Evolutionary conservation across 30 jellyfish, hydroid and myxozoan species (phyloP).

Genomic region (Cassiopea andromeda): DNA sequence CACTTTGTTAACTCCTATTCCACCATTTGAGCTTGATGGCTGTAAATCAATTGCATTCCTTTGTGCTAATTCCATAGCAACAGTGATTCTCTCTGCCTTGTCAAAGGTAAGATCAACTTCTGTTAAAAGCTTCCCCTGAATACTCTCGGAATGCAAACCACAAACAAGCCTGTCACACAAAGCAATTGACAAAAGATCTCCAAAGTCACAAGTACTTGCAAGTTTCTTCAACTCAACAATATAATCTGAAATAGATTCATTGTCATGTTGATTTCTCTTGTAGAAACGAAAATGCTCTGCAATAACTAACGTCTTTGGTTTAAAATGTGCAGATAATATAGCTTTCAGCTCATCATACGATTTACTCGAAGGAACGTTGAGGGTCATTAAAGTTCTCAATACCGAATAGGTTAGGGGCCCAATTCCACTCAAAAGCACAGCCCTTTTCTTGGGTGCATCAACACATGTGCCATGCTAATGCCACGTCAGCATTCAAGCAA

Average conservation of each 20-base stretch:
- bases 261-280: slow-evolving; percentile 30
- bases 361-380: slow-evolving; percentile 33
- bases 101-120: slow-evolving; percentile 49
- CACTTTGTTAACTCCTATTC: slow-evolving; percentile 47
- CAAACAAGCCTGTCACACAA: slow-evolving; percentile 40
- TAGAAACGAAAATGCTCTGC: slow-evolving; percentile 36
- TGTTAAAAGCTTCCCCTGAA: slow-evolving; percentile 46
- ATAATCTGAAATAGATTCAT: slow-evolving; percentile 52
- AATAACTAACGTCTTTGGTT: slow-evolving; percentile 39
- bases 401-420: slow-evolving; percentile 34
- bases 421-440: slow-evolving; percentile 29
- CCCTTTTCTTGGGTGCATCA: slow-evolving; percentile 39
- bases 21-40: slow-evolving; percentile 44
- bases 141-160: slow-evolving; percentile 25
- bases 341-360: slow-evolving; percentile 29
- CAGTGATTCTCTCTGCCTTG: slow-evolving; percentile 54
- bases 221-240: slow-evolving; percentile 46
- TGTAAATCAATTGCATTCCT: not conserved
- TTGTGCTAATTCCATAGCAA: slow-evolving; percentile 39
- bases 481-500: slow-evolving; percentile 37
- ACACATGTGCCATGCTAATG: slow-evolving; percentile 2
- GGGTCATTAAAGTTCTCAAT: slow-evolving; percentile 27
- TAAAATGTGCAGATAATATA: slow-evolving; percentile 19
- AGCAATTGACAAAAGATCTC: slow-evolving; percentile 9
- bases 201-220: slow-evolving; percentile 55